A percentile compares a stretch with the other conserved stretches of the same genome.
Evolutionary conservation across 1,140 invertebrate species (phyloP).

Genomic region (Venturia canescens): DNA sequence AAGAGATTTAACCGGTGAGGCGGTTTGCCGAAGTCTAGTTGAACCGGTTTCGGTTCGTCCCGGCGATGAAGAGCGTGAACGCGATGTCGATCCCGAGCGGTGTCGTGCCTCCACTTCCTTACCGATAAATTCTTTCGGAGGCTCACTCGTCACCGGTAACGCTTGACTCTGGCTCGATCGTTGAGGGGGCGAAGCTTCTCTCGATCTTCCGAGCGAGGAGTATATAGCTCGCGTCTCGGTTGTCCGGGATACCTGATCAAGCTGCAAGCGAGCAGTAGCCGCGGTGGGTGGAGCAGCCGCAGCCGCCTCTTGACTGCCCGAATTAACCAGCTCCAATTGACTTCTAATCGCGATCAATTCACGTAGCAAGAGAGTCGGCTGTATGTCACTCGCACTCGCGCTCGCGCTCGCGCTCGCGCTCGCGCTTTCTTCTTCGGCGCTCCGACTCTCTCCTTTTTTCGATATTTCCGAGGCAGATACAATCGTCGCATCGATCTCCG

Average conservation of each 20-base stretch:
- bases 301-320: slow-evolving; percentile 24
- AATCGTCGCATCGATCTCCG: slow-evolving; percentile 85
- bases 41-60: slow-evolving; percentile 34
- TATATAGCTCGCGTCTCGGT: slow-evolving; percentile 50
- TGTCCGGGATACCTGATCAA: slow-evolving; percentile 40
- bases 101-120: slow-evolving; percentile 29
- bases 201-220: slow-evolving; percentile 35
- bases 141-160: not conserved
- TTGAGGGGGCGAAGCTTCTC: slow-evolving; percentile 41
- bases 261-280: slow-evolving; percentile 44
- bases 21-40: slow-evolving; percentile 62
- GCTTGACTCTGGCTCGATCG: not conserved
- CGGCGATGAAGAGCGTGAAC: slow-evolving; percentile 64
- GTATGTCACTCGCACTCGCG: no score
- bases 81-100: slow-evolving; percentile 59
- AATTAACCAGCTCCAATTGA: slow-evolving; percentile 66
- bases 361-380: slow-evolving; percentile 68
- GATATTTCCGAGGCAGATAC: slow-evolving; percentile 82
- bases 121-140: not conserved
- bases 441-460: slow-evolving; percentile 39
- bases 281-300: no score
- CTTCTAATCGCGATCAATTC: slow-evolving; percentile 73
- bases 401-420: no score
- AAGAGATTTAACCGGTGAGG: slow-evolving; percentile 71
- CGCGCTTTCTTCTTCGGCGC: slow-evolving; percentile 42